Percentiles rank a stretch among this genome's conserved stretches.
phyloP scores from a whole-genome alignment of 2,888 invertebrate genomes.

The Podabrus alpinus region DNA sequence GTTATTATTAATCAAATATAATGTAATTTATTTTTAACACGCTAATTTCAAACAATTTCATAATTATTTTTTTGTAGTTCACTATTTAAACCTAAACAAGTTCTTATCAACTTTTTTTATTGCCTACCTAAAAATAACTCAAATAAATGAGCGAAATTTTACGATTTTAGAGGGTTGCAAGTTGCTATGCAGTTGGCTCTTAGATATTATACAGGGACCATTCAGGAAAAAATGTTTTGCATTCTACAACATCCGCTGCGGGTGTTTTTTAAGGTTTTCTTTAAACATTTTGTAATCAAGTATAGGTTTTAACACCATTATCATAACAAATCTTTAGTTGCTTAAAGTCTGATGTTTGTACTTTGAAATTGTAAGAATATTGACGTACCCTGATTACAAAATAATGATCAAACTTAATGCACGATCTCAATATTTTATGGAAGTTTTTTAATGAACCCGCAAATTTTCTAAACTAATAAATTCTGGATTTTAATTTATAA shows the following conservation, averaged over 20 bases:
- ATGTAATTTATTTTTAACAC: neutral
- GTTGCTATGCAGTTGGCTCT: neutral
- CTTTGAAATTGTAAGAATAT: neutral
- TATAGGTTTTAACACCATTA: neutral
- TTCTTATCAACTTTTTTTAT: neutral
- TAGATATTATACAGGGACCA: neutral
- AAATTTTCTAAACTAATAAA: neutral
- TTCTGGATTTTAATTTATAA: neutral
- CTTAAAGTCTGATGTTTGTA: neutral
- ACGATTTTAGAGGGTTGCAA: neutral
- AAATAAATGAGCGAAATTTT: neutral
- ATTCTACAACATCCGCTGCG: neutral
- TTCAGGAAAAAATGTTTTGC: neutral
- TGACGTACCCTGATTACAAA: neutral
- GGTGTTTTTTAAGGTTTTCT: no score
- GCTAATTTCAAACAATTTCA: neutral
- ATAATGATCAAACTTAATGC: neutral
- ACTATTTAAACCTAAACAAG: neutral
- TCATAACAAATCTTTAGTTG: neutral
- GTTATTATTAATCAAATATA: neutral
- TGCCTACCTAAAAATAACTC: neutral
- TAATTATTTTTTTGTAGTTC: neutral
- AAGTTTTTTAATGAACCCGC: neutral
- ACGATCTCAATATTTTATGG: neutral
- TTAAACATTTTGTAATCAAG: neutral